These are phyloP conservation scores for Scolanthus callimorphus DNA, from an alignment of 92 coral and sea anemone genomes.

Conservation along the genomic window DNA sequence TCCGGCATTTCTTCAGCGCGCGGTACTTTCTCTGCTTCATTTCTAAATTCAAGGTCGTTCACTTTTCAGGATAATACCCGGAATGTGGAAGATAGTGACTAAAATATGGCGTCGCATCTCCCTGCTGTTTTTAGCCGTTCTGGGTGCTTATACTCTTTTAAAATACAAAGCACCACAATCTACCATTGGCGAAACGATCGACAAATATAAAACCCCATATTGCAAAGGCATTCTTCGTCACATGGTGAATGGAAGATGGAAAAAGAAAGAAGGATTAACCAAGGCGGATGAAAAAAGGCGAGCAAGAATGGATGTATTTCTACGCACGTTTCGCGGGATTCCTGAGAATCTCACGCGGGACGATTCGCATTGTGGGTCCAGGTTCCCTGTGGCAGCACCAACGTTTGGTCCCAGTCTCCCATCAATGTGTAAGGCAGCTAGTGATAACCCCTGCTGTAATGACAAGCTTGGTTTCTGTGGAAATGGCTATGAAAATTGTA, in stretches of 20 bases:
- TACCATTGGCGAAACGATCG: no score
- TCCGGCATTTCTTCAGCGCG: no score
- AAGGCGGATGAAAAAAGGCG: constrained; percentile 15
- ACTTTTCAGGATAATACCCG: no score
- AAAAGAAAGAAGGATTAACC: constrained; percentile 14
- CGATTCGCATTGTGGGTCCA: constrained; percentile 51
- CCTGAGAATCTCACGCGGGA: constrained; percentile 35
- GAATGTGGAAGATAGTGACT: no score
- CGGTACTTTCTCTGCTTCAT: no score
- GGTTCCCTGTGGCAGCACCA: constrained; percentile 37
- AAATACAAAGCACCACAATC: no score
- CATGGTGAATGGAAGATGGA: constrained; percentile 51
- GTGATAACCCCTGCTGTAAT: constrained; percentile 56
- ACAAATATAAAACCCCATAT: no score
- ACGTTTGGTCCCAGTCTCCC: constrained; percentile 42
- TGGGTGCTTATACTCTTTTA: no score
- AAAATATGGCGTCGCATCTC: no score
- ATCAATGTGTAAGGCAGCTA: constrained; percentile 37
- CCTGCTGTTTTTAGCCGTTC: no score
- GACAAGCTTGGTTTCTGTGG: constrained; percentile 46
- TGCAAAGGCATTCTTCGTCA: constrained; percentile 23
- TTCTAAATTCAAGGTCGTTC: no score
- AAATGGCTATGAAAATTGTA: constrained; percentile 31
- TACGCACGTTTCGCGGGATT: constrained; percentile 50
- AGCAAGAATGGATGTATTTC: constrained; percentile 8